Percentiles rank a stretch among this genome's conserved stretches.
These are phyloP conservation scores for Drosophila neonasuta DNA, from an alignment of 2,888 invertebrate genomes.

Conservation along the genomic window DNA sequence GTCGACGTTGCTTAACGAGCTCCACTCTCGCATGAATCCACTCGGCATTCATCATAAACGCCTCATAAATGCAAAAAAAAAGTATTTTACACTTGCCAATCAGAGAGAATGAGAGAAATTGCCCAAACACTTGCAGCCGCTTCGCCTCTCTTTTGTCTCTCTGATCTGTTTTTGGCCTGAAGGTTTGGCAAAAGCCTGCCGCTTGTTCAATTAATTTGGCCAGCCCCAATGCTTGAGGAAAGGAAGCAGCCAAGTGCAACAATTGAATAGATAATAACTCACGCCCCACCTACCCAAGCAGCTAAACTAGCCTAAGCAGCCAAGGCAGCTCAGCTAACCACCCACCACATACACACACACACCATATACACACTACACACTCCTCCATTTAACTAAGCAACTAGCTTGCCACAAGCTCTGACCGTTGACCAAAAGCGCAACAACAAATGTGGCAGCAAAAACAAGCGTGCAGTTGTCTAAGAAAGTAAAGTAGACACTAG, in stretches of 20 bases:
- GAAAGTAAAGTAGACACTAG: not conserved
- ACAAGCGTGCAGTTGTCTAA: not conserved
- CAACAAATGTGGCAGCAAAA: conserved; percentile 37
- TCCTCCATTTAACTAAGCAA: conserved; percentile 40
- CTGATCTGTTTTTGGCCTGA: conserved; percentile 18
- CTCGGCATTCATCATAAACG: conserved; percentile 67
- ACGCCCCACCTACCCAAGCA: conserved; percentile 75
- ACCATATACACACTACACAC: conserved; percentile 9
- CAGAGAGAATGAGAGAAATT: conserved; percentile 29
- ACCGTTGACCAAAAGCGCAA: conserved; percentile 59
- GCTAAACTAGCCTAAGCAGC: conserved; percentile 5
- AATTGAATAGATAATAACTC: conserved; percentile 82
- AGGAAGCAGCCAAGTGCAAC: conserved; percentile 68
- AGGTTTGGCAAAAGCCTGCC: conserved; percentile 13
- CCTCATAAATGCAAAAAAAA: conserved; percentile 55
- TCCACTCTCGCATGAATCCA: conserved; percentile 32
- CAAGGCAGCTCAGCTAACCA: conserved; percentile 50
- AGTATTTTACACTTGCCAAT: conserved; percentile 58
- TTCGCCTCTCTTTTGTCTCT: not conserved
- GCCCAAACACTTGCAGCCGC: not conserved
- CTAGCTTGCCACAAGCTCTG: conserved; percentile 54
- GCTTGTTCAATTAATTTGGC: conserved; percentile 73
- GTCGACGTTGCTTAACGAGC: conserved; percentile 65
- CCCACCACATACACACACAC: conserved; percentile 43
- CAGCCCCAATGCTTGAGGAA: conserved; percentile 61